Percentiles rank a stretch among this genome's conserved stretches.
Conservation (phyloP, 2,888 invertebrate genomes). For the Mimas tiliae region DNA sequence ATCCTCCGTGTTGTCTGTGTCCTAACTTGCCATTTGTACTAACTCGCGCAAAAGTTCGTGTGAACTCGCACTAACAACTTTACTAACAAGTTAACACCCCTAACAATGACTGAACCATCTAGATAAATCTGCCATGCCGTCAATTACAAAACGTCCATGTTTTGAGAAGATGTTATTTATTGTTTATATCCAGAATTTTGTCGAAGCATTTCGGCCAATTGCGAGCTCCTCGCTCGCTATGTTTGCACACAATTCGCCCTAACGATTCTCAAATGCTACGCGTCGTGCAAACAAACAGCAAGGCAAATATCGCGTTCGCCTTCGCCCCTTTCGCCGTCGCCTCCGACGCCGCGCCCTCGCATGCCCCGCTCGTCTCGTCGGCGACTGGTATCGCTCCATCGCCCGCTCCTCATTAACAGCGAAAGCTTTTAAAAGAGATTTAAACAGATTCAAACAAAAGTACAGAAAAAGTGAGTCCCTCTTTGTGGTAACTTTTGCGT, state of each 20-base stretch:
- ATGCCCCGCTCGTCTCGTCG: constrained; percentile 30
- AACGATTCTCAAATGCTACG: constrained; percentile 83
- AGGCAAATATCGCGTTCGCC: constrained; percentile 68
- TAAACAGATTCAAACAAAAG: constrained; percentile 78
- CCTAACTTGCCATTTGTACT: constrained; percentile 72
- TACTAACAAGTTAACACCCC: constrained; percentile 80
- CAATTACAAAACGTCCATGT: constrained; percentile 81
- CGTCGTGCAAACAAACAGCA: constrained; percentile 74
- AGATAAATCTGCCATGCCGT: constrained; percentile 77
- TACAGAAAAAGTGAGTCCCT: constrained; percentile 74
- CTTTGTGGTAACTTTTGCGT: constrained; percentile 79
- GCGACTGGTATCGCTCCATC: constrained; percentile 54
- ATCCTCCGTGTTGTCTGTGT: constrained; percentile 73
- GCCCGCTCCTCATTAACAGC: constrained; percentile 74
- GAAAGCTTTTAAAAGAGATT: constrained; percentile 77
- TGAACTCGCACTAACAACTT: constrained; percentile 79
- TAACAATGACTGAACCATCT: constrained; percentile 83
- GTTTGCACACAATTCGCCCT: constrained; percentile 79
- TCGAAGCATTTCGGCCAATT: constrained; percentile 75
- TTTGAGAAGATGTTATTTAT: constrained; percentile 75
- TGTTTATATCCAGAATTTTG: constrained; percentile 76
- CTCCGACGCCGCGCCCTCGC: constrained; percentile 41
- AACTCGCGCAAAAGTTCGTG: constrained; percentile 77
- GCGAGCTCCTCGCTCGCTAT: constrained; percentile 67
- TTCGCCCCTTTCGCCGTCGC: constrained; percentile 45